Percentiles rank a stretch among this genome's conserved stretches.
Conservation (phyloP, 2,113 vertebrate species). For the Caracal caracal region DNA sequence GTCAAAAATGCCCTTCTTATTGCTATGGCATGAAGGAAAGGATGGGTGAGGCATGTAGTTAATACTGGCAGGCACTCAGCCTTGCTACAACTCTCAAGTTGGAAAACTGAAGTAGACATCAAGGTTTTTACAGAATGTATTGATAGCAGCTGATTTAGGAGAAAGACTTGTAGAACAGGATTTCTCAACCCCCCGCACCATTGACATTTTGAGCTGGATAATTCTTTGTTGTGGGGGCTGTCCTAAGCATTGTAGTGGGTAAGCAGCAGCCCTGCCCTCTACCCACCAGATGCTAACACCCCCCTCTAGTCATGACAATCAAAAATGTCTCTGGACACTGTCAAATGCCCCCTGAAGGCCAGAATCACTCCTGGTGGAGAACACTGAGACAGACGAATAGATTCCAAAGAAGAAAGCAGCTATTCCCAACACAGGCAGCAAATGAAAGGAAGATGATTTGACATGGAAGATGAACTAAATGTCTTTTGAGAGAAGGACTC, state of each 20-base stretch:
- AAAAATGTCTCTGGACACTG: neutral
- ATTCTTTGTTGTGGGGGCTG: neutral
- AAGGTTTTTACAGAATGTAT: neutral
- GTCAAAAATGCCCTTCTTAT: neutral
- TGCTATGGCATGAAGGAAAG: neutral
- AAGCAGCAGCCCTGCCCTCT: neutral
- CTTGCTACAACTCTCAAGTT: neutral
- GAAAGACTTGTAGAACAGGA: neutral
- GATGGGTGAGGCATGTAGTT: neutral
- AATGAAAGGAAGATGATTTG: neutral
- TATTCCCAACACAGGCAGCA: neutral
- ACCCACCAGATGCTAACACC: neutral
- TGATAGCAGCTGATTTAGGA: constrained; percentile 13
- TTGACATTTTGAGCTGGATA: neutral
- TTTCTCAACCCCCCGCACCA: neutral
- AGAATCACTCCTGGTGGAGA: neutral
- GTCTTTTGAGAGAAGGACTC: neutral
- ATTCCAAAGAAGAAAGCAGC: neutral
- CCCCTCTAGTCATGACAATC: neutral
- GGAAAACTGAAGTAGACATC: constrained; percentile 17
- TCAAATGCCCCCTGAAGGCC: neutral
- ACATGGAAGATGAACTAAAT: neutral
- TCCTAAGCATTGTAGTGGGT: neutral
- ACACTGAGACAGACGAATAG: neutral
- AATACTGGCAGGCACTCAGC: neutral